Evolutionary conservation across 2,113 vertebrate genomes (phyloP).

Genomic region (Deroptyus accipitrinus): DNA sequence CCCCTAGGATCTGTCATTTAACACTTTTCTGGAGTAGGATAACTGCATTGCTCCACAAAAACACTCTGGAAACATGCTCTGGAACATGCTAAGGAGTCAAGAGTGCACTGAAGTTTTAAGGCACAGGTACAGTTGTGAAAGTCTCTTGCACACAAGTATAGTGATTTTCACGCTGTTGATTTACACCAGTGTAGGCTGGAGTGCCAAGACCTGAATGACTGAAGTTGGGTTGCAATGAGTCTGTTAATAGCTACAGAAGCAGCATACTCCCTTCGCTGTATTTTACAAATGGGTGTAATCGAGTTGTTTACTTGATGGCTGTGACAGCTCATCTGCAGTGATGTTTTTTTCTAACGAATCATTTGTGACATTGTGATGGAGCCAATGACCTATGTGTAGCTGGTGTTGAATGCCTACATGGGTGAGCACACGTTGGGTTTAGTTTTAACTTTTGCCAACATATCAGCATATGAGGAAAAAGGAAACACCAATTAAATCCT

Average conservation of each 20-base stretch:
- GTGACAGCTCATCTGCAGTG: background rate
- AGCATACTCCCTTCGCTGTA: background rate
- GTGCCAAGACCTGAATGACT: conserved; percentile 5
- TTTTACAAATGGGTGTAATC: background rate
- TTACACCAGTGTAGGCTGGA: background rate
- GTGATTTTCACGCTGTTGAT: background rate
- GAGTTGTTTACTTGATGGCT: background rate
- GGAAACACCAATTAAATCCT: conserved; percentile 22
- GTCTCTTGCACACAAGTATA: background rate
- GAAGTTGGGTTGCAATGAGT: background rate
- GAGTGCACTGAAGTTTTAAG: background rate
- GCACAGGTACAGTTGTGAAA: background rate
- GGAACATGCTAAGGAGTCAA: background rate
- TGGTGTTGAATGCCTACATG: background rate
- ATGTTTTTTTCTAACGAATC: background rate
- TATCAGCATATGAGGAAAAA: background rate
- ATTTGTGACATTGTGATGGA: background rate
- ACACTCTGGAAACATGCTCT: background rate
- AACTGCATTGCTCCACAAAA: background rate
- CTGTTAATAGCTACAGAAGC: background rate
- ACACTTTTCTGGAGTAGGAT: background rate
- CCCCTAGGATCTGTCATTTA: background rate
- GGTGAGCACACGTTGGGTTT: background rate
- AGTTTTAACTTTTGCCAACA: background rate
- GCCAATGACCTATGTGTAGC: background rate